These are phyloP conservation scores for Sinocyclocheilus anophthalmus DNA, from an alignment of 2,113 vertebrate genomes.

Conservation along the genomic window DNA sequence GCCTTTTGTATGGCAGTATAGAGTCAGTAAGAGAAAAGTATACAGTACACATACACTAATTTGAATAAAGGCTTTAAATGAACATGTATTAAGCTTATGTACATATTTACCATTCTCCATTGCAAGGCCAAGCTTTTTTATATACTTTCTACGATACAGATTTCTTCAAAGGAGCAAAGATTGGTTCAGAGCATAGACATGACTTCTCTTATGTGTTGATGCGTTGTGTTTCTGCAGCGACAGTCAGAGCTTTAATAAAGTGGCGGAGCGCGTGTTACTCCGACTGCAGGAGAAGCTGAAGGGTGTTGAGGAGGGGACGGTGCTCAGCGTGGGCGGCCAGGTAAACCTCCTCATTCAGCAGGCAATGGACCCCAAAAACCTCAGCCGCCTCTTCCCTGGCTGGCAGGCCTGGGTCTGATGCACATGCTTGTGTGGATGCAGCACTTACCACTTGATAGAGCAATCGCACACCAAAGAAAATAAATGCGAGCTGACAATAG, in stretches of 20 bases:
- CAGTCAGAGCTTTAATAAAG: conserved; percentile 93
- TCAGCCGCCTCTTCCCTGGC: conserved; percentile 88
- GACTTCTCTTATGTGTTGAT: neutral
- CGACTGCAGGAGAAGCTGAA: conserved; percentile 97
- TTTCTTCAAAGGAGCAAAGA: neutral
- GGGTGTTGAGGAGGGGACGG: conserved; percentile 92
- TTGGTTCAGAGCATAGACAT: neutral
- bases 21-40: neutral
- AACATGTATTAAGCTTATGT: neutral
- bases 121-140: neutral
- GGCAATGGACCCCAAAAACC: conserved; percentile 95
- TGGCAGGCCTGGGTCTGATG: conserved; percentile 93
- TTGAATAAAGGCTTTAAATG: neutral
- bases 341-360: conserved; percentile 98
- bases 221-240: conserved; percentile 68
- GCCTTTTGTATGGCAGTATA: neutral
- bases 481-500: neutral
- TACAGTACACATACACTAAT: neutral
- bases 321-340: conserved; percentile 92
- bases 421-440: neutral
- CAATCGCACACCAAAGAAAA: neutral
- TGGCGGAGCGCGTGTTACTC: conserved; percentile 94
- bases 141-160: neutral
- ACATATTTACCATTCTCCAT: neutral
- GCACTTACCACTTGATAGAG: neutral